These are phyloP conservation scores for Chrysaora quinquecirrha DNA, from an alignment of 30 jellyfish, hydroid and myxozoan species.

Conservation along the genomic window DNA sequence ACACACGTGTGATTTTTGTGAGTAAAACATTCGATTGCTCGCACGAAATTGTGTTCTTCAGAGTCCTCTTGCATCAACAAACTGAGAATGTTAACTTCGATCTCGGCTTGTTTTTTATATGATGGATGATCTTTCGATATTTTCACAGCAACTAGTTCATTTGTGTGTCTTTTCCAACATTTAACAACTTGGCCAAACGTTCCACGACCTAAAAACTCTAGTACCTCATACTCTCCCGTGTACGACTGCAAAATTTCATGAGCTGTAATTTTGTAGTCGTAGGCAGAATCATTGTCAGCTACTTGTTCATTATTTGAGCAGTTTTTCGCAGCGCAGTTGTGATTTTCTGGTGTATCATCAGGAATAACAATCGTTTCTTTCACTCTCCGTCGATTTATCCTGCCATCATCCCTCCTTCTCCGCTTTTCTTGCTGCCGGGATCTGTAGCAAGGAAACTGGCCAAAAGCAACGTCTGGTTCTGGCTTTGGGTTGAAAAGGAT, in stretches of 20 bases:
- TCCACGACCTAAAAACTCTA: conserved; percentile 98
- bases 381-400: conserved; percentile 66
- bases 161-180: conserved; percentile 99
- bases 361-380: conserved; percentile 90
- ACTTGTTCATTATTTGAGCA: conserved; percentile 51
- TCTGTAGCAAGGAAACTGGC: conserved; percentile 11
- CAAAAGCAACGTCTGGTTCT: conserved; percentile 9
- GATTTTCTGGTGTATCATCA: conserved; percentile 92
- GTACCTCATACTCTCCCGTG: conserved; percentile 97
- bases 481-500: conserved; percentile 28
- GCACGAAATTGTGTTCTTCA: conserved; percentile 91
- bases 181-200: conserved; percentile 99
- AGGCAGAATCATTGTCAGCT: conserved; percentile 84
- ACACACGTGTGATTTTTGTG: conserved; percentile 98
- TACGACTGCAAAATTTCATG: conserved; percentile 95
- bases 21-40: conserved; percentile 97
- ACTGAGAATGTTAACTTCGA: conserved; percentile 93
- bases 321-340: conserved; percentile 46
- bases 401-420: conserved; percentile 63
- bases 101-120: conserved; percentile 96
- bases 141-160: conserved; percentile 96
- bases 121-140: conserved; percentile 99
- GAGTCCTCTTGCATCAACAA: conserved; percentile 97
- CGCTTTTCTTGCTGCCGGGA: conserved; percentile 59
- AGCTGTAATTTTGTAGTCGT: conserved; percentile 92